These are phyloP conservation scores for Caenorhabditis sinica DNA, from an alignment of 2,888 invertebrate genomes.

Conservation along the genomic window DNA sequence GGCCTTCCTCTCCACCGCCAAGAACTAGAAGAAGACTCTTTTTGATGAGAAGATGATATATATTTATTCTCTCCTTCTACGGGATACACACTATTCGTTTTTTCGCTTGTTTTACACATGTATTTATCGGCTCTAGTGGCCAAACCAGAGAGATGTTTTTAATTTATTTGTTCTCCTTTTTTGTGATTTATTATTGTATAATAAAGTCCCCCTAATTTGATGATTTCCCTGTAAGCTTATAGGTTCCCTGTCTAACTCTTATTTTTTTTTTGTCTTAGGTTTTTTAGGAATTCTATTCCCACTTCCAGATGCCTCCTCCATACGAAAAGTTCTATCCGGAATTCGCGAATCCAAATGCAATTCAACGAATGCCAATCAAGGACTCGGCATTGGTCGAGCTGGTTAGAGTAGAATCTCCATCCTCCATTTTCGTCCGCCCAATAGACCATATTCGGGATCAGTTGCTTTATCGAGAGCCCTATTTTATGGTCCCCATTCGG, in stretches of 20 bases:
- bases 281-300: background rate
- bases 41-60: background rate
- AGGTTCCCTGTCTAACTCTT: background rate
- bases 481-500: constrained; percentile 2
- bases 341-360: background rate
- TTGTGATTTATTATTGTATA: constrained; percentile 16
- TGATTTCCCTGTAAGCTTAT: background rate
- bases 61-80: constrained; percentile 19
- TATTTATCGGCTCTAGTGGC: constrained; percentile 31
- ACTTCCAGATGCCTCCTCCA: constrained; percentile 4
- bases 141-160: constrained; percentile 1
- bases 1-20: constrained; percentile 96
- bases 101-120: constrained; percentile 17
- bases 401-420: constrained; percentile 48
- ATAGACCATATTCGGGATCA: constrained; percentile 65
- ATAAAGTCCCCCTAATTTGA: constrained; percentile 13
- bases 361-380: constrained; percentile 37
- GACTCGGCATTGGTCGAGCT: constrained; percentile 48
- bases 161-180: constrained; percentile 1
- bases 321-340: constrained; percentile 11
- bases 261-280: background rate
- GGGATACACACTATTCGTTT: constrained; percentile 40
- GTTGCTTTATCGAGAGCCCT: constrained; percentile 66
- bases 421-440: constrained; percentile 67
- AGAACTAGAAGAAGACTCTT: constrained; percentile 81